These are phyloP conservation scores for Myiotriccus ornatus DNA, from an alignment of 2,797 vertebrate species.

Conservation along the genomic window DNA sequence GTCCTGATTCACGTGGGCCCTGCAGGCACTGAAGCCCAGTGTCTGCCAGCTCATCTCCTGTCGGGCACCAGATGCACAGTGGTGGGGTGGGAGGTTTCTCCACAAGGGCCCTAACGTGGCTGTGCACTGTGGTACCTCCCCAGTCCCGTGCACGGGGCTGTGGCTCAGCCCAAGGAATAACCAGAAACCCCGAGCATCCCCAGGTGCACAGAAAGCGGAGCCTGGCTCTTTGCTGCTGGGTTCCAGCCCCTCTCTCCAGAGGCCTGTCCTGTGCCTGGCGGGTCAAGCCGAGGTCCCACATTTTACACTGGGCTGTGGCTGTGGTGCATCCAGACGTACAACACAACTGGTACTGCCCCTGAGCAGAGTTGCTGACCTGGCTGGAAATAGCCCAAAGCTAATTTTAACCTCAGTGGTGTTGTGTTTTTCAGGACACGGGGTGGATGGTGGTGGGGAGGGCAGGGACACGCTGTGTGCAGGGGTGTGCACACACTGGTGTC, in stretches of 20 bases:
- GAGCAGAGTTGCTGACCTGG: neutral
- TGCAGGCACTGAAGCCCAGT: accelerated
- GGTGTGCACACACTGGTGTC: accelerated
- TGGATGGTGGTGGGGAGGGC: neutral
- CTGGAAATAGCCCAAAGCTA: neutral
- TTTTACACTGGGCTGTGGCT: accelerated
- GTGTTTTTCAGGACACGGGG: neutral
- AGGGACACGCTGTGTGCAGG: neutral
- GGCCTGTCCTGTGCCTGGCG: neutral
- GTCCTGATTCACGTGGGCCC: neutral
- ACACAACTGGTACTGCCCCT: neutral
- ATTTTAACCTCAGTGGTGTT: neutral
- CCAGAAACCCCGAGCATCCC: neutral
- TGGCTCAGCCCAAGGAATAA: neutral
- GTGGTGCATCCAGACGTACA: neutral
- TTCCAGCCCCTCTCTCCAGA: neutral
- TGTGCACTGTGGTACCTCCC: too few relatives aligned
- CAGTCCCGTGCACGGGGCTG: accelerated
- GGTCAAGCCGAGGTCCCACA: neutral
- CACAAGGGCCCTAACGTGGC: accelerated
- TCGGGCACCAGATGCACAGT: neutral
- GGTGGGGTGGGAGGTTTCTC: neutral
- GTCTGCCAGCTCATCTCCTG: neutral
- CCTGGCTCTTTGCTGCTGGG: accelerated
- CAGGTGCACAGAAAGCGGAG: neutral